These are phyloP conservation scores for Camarhynchus parvulus DNA, from an alignment of 2,113 vertebrate genomes.

Conservation along the genomic window DNA sequence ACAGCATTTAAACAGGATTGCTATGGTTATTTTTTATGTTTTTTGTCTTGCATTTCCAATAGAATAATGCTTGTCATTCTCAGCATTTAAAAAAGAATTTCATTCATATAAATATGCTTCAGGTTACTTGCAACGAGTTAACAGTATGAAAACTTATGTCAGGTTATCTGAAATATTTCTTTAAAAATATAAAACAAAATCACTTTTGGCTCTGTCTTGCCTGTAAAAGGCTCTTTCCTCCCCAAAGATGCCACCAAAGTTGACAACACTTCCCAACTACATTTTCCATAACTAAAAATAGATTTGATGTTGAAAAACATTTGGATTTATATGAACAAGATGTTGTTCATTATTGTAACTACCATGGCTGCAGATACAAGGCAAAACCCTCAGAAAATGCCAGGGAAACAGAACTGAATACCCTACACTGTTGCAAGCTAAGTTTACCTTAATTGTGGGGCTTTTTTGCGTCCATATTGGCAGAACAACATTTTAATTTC, in stretches of 20 bases:
- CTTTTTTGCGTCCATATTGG: neutral
- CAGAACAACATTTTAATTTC: conserved; percentile 25
- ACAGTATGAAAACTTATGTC: neutral
- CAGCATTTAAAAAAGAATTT: neutral
- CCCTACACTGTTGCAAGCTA: neutral
- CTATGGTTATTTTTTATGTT: neutral
- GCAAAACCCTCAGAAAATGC: neutral
- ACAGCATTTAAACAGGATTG: neutral
- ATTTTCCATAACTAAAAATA: conserved; percentile 15
- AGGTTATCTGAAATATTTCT: neutral
- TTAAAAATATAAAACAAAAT: neutral
- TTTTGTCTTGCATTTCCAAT: neutral
- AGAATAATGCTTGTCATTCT: neutral
- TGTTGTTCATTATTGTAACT: neutral
- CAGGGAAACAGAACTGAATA: neutral
- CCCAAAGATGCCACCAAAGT: neutral
- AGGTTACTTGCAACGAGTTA: neutral
- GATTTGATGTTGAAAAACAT: neutral
- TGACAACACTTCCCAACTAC: neutral
- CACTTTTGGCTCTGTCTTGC: neutral
- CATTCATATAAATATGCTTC: neutral
- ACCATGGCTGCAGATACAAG: neutral
- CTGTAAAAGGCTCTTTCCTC: neutral
- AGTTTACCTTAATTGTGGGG: neutral
- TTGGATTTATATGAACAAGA: neutral